Evolutionary conservation across 1,140 invertebrate genomes (phyloP).

Genomic region (Ptiloglossa arizonensis): DNA sequence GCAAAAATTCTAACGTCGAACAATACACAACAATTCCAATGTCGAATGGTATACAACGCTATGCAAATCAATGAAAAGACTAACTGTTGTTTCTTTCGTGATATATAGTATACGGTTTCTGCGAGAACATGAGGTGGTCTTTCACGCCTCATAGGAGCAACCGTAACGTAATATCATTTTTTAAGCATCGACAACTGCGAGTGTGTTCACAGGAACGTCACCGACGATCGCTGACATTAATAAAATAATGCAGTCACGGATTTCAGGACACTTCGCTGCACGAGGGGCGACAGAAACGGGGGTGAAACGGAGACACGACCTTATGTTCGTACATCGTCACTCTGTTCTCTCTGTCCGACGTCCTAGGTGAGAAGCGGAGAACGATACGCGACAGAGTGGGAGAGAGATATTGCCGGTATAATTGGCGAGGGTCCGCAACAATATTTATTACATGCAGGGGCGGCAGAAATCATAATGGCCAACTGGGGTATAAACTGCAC

Average conservation of each 20-base stretch:
- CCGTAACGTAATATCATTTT: constrained; percentile 19
- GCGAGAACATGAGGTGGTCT: neutral
- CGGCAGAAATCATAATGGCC: constrained; percentile 77
- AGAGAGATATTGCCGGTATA: constrained; percentile 58
- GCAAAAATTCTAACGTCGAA: too few relatives aligned
- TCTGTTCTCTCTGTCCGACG: constrained; percentile 31
- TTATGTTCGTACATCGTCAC: constrained; percentile 75
- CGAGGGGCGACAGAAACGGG: constrained; percentile 14
- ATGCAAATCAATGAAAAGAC: too few relatives aligned
- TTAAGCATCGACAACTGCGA: constrained; percentile 8
- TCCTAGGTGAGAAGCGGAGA: neutral
- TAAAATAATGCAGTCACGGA: constrained; percentile 76
- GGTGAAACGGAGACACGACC: constrained; percentile 66
- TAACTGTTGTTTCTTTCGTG: too few relatives aligned
- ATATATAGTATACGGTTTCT: too few relatives aligned
- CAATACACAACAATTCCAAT: too few relatives aligned
- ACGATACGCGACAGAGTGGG: constrained; percentile 3
- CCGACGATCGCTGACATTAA: constrained; percentile 62
- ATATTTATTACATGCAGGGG: constrained; percentile 78
- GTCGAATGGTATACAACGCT: too few relatives aligned
- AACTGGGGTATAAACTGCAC: constrained; percentile 77
- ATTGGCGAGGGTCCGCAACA: constrained; percentile 76
- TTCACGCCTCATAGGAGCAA: neutral
- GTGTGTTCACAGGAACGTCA: constrained; percentile 63
- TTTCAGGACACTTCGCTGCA: constrained; percentile 56